Base-by-base conservation (phyloP, 2,797 vertebrate genomes). In the Tadarida brasiliensis region DNA sequence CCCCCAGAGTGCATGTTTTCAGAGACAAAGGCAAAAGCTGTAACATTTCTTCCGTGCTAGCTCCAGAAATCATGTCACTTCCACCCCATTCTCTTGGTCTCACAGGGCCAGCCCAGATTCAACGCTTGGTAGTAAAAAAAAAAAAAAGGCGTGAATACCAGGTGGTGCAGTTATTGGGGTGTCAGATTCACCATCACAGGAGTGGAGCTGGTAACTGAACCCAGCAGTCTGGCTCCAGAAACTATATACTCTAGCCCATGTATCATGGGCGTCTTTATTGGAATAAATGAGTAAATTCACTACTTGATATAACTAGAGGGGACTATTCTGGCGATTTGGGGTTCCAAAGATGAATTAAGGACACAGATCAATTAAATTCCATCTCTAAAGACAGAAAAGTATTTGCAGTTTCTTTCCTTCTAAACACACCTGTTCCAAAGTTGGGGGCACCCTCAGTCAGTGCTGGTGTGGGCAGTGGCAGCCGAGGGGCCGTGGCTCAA, bases 231-330 rank as follows among this genome's bases (percentile, higher is more conserved):
- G 51, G 22, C n/a, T 84, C 54, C n/a, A 68, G 39, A 80, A 70
- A 77, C n/a, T 77, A 7, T 15, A 26, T 11, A 67, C 15, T 87
- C 30, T 24, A 77, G 74, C 17, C 63, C 12, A 28, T 26, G 7
- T 35, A 49, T n/a, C 49, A 84, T 22, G 15, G n/a, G 2, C 61
- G 47, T 77, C 74, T 91, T 73, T 56, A n/a, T 49, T 47, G 73
- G 80, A 93, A 85, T 76, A n/a, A 91, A 67, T 90, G 39, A 84
- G 54, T 71, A 85, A 51, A 92, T n/a, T 54, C 15, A 22, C 65
- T 86, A 70, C 10, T 80, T 63, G 73, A 49, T 88, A 4, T 94
- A 78, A 59, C 15, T 44, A 90, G 6, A 22, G 12, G 26, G n/a
- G 28, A 59, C 35, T 74, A 19, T 20, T 67, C 65, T 85, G 44